phyloP scores from a whole-genome alignment of 2,113 vertebrate genomes.

The Falcunculus frontatus region DNA sequence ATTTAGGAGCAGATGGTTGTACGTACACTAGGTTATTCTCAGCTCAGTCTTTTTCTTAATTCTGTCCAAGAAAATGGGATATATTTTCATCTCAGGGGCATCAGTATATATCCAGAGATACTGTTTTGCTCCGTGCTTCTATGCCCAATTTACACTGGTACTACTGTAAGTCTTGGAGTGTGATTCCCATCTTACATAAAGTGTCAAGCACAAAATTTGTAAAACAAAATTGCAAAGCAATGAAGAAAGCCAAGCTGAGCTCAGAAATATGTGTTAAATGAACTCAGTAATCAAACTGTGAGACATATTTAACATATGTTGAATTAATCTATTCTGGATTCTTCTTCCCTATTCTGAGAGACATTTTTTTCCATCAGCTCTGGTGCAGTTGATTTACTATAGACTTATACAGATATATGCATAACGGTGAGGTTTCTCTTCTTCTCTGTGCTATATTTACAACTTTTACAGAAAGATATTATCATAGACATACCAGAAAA shows the following conservation, averaged over 20 bases:
- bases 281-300: neutral
- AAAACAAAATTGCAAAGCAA: neutral
- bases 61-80: neutral
- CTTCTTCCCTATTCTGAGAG: neutral
- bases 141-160: neutral
- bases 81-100: neutral
- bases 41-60: neutral
- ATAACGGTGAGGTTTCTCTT: neutral
- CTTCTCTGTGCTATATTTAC: neutral
- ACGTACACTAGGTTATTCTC: neutral
- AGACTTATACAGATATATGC: neutral
- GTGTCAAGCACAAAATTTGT: neutral
- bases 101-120: neutral
- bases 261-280: neutral
- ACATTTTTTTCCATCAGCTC: neutral
- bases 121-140: neutral
- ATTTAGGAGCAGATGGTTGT: neutral
- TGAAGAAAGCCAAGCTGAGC: neutral
- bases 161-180: neutral
- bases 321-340: neutral
- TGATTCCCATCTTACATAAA: neutral
- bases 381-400: neutral
- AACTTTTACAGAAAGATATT: neutral
- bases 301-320: neutral
- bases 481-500: neutral